Evolutionary conservation across 1,140 invertebrate genomes (phyloP), one percentile per base, ranked within the genome.

Genomic region (Heliconius himera): DNA sequence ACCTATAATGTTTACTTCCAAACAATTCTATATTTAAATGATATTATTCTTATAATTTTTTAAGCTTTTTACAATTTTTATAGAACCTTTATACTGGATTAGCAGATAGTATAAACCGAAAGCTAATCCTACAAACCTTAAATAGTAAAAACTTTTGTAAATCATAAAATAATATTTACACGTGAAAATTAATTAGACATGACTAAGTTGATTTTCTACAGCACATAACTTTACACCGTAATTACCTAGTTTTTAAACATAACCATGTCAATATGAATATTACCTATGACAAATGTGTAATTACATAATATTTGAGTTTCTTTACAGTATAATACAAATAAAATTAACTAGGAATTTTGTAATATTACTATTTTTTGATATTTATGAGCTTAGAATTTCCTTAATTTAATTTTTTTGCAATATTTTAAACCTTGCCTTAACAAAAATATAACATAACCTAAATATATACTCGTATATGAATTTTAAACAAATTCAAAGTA

Each of bases 181-280:
- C 54, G 54, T 56, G 54, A 56, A 56, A 56, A 56, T 56, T 22
- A 56, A 56, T 56, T 56, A 22, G n/a, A 56, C 54, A 56, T 56
- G n/a, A 56, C 54, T 56, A 56, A 56, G 8, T 22, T 9, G 54
- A 22, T 56, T 56, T 56, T 56, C 54, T 56, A 22, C 54, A 56
- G 54, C 22, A 8, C n/a, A n/a, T 22, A 56, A 56, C 20, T 56
- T 1, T 11, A 56, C 54, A 56, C 54, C n/a, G 22, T 22, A 56
- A 56, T 56, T 56, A 9, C 1, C 33, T 36, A 36, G 33, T 56
- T 22, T 22, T 22, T 56, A 9, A 56, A 9, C n/a, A 56, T 22
- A 56, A 22, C 54, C 9, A 56, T 56, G 54, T 56, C 54, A 56
- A 56, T 56, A 56, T 56, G 54, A 56, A 56, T 56, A 56, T 56